These are phyloP conservation scores for Otocyon megalotis DNA, from an alignment of 2,113 vertebrate genomes.

Conservation along the genomic window DNA sequence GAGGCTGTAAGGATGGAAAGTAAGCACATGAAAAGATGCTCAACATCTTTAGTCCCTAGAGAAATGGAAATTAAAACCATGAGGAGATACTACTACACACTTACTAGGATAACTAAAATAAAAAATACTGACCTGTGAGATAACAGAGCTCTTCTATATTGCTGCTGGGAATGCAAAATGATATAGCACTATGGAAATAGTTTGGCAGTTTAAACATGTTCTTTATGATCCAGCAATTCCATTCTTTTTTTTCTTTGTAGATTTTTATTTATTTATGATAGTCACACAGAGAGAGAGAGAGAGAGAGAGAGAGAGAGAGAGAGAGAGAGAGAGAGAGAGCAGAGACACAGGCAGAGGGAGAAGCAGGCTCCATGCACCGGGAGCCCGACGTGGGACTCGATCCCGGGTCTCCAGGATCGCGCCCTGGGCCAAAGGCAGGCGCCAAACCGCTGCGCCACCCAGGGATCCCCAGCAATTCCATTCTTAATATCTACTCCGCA, in stretches of 20 bases:
- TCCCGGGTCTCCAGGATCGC: too few species aligned
- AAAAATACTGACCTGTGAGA: not conserved
- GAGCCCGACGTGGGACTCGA: too few species aligned
- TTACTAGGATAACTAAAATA: not conserved
- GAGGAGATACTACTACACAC: not conserved
- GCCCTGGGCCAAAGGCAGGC: too few species aligned
- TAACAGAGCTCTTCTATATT: not conserved
- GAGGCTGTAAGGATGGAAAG: not conserved
- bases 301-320: too few species aligned
- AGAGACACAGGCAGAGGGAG: too few species aligned
- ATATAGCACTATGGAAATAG: not conserved
- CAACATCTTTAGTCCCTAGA: not conserved
- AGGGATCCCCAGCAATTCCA: not conserved
- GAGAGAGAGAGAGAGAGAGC: too few species aligned
- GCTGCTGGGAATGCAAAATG: not conserved
- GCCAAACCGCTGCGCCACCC: too few species aligned
- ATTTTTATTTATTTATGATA: too few species aligned
- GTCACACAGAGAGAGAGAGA: too few species aligned
- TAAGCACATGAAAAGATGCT: not conserved
- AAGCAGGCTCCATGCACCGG: too few species aligned
- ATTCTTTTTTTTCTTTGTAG: too few species aligned
- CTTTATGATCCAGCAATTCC: not conserved
- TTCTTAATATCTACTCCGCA: not conserved
- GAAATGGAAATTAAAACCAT: not conserved
- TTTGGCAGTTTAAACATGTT: not conserved